Evolutionary conservation across 2,888 invertebrate genomes (phyloP).

Genomic region (Adineta ricciae): DNA sequence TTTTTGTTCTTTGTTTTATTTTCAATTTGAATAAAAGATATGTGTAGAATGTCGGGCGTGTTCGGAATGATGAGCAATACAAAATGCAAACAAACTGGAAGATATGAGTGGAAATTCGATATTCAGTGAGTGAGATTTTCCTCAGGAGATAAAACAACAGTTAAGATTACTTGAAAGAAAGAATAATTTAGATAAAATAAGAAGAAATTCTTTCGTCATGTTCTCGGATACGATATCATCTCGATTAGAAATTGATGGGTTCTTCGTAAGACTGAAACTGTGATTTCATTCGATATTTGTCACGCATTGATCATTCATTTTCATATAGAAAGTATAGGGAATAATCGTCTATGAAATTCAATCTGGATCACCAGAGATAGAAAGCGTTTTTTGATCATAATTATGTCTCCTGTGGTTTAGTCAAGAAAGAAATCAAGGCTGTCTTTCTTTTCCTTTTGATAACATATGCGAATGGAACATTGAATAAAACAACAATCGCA

Average conservation of each 20-base stretch:
- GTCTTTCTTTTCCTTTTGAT: background rate
- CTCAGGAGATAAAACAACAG: background rate
- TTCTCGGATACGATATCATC: too few species aligned
- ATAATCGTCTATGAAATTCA: background rate
- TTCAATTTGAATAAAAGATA: background rate
- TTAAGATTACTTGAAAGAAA: too few species aligned
- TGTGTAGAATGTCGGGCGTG: background rate
- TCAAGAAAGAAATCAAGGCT: background rate
- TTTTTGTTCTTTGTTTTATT: background rate
- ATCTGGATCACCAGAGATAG: background rate
- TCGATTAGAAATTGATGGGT: too few species aligned
- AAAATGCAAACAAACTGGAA: too few species aligned
- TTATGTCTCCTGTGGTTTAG: background rate
- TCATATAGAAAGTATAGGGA: background rate
- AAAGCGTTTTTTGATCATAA: background rate
- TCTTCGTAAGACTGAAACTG: background rate
- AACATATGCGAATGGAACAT: background rate
- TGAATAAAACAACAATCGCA: background rate
- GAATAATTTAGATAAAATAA: too few species aligned
- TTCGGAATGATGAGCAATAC: background rate
- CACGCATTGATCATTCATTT: background rate
- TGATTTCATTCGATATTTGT: background rate
- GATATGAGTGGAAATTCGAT: background rate
- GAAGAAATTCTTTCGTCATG: too few species aligned
- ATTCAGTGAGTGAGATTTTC: background rate